Evolutionary conservation across 2,113 vertebrate genomes (phyloP).

Genomic region (Stomatorhinus ivindoensis): DNA sequence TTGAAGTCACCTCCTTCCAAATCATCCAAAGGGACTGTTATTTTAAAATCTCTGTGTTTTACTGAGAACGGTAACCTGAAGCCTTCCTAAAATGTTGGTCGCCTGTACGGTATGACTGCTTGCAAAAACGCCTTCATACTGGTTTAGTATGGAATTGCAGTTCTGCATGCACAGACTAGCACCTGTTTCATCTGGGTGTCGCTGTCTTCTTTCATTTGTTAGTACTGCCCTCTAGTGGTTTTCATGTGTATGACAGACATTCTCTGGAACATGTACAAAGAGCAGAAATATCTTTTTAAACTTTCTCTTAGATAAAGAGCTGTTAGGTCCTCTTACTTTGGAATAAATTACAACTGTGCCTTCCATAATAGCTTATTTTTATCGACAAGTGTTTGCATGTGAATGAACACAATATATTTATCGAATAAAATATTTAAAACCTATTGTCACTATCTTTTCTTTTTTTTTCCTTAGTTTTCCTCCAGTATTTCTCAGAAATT

Average conservation of each 20-base stretch:
- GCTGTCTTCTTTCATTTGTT: background rate
- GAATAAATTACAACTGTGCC: background rate
- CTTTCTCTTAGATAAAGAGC: background rate
- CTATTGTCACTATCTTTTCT: background rate
- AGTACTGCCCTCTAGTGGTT: constrained; percentile 4
- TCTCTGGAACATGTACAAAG: background rate
- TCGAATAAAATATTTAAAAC: constrained; percentile 3
- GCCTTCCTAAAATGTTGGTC: background rate
- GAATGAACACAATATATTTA: background rate
- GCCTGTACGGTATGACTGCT: background rate
- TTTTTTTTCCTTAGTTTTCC: background rate
- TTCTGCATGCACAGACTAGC: background rate
- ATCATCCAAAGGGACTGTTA: background rate
- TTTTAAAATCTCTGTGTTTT: background rate
- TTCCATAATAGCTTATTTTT: constrained; percentile 7
- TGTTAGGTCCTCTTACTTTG: background rate
- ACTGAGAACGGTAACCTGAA: background rate
- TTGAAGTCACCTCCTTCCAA: background rate
- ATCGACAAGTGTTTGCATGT: constrained; percentile 5
- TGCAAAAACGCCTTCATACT: background rate
- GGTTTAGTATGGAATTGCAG: background rate
- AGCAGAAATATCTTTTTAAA: background rate
- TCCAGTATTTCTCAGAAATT: background rate
- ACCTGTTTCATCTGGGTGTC: background rate
- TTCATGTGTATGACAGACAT: background rate